Evolutionary conservation across 2,113 vertebrate genomes (phyloP).

Genomic region (Stigmatopora argus): DNA sequence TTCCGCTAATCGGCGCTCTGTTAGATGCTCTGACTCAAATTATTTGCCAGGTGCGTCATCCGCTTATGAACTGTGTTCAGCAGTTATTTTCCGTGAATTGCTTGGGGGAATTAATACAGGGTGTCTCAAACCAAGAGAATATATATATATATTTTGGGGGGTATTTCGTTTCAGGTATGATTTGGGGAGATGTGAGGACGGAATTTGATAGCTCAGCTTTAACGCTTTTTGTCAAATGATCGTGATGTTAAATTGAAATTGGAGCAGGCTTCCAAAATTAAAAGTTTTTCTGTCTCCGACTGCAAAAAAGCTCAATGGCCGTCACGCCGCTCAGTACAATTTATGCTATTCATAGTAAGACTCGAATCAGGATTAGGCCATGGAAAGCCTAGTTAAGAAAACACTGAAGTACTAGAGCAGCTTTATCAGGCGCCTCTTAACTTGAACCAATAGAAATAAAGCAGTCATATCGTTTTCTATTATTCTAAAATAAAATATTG

Average conservation of each 20-base stretch:
- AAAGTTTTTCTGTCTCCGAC: not conserved
- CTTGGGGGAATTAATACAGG: not conserved
- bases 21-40: not conserved
- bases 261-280: not conserved
- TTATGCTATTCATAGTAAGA: not conserved
- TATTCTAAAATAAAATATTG: not conserved
- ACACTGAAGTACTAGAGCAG: not conserved
- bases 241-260: not conserved
- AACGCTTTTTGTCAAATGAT: not conserved
- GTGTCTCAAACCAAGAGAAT: not conserved
- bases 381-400: not conserved
- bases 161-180: not conserved
- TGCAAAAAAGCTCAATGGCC: not conserved
- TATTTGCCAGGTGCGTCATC: not conserved
- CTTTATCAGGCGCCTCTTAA: not conserved
- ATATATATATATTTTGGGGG: not conserved
- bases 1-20: not conserved
- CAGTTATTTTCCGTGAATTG: not conserved
- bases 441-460: not conserved
- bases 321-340: not conserved
- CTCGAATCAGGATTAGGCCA: not conserved
- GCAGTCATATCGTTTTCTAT: not conserved
- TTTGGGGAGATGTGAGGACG: not conserved
- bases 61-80: not conserved
- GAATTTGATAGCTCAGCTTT: not conserved